Evolutionary conservation across 2,113 vertebrate species (phyloP), one percentile per base, ranked within the genome.

Genomic region (Platichthys stellatus): DNA sequence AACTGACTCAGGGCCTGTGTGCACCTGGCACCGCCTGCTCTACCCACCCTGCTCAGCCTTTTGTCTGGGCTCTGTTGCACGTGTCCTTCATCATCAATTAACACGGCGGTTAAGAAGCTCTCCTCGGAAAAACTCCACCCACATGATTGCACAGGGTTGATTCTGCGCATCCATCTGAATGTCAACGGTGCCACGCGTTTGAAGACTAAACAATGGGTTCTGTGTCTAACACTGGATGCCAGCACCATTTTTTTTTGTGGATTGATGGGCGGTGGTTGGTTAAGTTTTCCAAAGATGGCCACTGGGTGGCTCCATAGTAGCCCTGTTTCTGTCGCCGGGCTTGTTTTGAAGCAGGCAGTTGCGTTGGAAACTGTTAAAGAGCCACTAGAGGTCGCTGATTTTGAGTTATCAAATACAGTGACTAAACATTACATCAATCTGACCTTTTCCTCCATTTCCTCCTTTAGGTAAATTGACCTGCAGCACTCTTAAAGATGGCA

Each of bases 251-350:
- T 64, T 87, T 57, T 81, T 65, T 83, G 57, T 82, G 88, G 72
- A 24, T 69, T 62, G 85, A 90, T 89, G 92, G 92, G 91, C 90
- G 92, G 91, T 92, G 93, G 89, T 93, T 92, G 53, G 35, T 2
- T 84, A 89, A 47, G 67, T 73, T 73, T 76, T 1, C 63, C 38
- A 4, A 12, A 45, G 4, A 40, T 23, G 40, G 17, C 90, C 90
- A 58, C 60, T 0, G 8, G 82, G 75, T 67, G 86, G 49, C 63
- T 38, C 59, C 15, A 43, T 2, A 70, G 54, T 8, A 53, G 12
- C 6, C 11, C 1, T 13, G n/a, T 57, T 57, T 57, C 18, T 13
- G 26, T 61, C 10, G 4, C 6, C 3, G 14, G 0, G 0, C 20
- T 63, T 24, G 0, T 66, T 71, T 21, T 26, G 45, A 57, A 45